These are phyloP conservation scores for Anguilla marmorata DNA, from an alignment of 2,797 vertebrate genomes.

Conservation along the genomic window DNA sequence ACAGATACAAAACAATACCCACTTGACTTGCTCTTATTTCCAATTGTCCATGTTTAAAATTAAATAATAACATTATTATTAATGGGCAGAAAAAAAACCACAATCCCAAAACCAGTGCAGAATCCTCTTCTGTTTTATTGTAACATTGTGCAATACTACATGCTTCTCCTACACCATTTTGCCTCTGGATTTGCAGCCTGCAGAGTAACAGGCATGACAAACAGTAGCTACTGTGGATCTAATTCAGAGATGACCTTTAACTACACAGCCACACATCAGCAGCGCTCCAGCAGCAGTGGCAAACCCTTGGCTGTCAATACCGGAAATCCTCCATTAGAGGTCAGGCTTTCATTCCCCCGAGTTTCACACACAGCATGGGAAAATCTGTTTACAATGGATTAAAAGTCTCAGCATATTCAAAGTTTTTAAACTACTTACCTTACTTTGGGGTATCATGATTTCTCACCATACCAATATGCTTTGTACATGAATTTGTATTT, in stretches of 20 bases:
- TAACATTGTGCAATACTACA: background rate
- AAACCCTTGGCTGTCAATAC: background rate
- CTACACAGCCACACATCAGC: background rate
- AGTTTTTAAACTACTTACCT: background rate
- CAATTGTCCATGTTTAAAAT: background rate
- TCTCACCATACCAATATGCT: background rate
- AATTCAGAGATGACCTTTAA: slow-evolving; percentile 26
- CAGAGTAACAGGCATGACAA: slow-evolving; percentile 11
- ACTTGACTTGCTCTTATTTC: background rate
- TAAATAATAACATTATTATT: background rate
- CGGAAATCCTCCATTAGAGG: background rate
- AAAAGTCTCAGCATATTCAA: background rate
- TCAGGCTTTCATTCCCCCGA: background rate
- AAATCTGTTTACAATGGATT: background rate
- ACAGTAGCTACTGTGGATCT: background rate
- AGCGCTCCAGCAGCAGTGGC: background rate
- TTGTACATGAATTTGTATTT: background rate
- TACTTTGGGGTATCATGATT: background rate
- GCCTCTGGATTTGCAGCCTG: background rate
- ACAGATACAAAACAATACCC: background rate
- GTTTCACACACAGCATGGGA: background rate
- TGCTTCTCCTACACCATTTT: background rate
- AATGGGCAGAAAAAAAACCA: background rate
- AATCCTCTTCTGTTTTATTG: background rate
- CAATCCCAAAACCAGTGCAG: background rate